Evolutionary conservation across 2,888 invertebrate genomes (phyloP).

Genomic region (Drosophila prolongata): DNA sequence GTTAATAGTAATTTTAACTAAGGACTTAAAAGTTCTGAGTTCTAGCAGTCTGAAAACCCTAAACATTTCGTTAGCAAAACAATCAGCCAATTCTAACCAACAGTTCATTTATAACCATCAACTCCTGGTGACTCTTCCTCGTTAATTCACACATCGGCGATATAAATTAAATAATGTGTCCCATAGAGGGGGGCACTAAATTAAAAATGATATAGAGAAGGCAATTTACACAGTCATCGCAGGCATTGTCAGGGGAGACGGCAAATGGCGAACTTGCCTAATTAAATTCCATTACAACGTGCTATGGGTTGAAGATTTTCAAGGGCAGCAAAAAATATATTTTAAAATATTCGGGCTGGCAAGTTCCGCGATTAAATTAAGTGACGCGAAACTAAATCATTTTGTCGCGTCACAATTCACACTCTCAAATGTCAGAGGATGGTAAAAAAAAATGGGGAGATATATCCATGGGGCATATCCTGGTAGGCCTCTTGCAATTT

Average conservation of each 20-base stretch:
- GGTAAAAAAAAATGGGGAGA: slow-evolving; percentile 13
- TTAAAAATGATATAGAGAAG: slow-evolving; percentile 77
- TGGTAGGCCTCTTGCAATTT: slow-evolving; percentile 64
- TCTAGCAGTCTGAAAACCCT: background rate
- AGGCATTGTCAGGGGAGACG: slow-evolving; percentile 37
- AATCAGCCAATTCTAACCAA: background rate
- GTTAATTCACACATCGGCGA: slow-evolving; percentile 67
- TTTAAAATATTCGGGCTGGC: slow-evolving; percentile 4
- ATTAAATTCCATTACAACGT: slow-evolving; percentile 82
- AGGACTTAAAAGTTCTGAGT: too few species aligned
- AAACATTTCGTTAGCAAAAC: background rate
- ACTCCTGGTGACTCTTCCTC: slow-evolving; percentile 32
- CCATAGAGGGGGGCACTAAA: slow-evolving; percentile 72
- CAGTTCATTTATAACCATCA: slow-evolving; percentile 17
- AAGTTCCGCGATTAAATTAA: slow-evolving; percentile 65
- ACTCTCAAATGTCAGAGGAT: slow-evolving; percentile 47
- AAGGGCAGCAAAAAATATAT: slow-evolving; percentile 31
- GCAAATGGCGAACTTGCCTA: slow-evolving; percentile 63
- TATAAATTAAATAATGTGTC: slow-evolving; percentile 70
- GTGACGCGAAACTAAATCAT: slow-evolving; percentile 76
- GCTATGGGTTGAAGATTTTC: slow-evolving; percentile 73
- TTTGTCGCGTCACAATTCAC: slow-evolving; percentile 79
- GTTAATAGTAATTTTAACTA: too few species aligned
- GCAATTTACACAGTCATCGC: slow-evolving; percentile 47
- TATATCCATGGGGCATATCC: slow-evolving; percentile 28